Evolutionary conservation across 2,113 vertebrate genomes (phyloP).

Genomic region (Notiomystis cincta): DNA sequence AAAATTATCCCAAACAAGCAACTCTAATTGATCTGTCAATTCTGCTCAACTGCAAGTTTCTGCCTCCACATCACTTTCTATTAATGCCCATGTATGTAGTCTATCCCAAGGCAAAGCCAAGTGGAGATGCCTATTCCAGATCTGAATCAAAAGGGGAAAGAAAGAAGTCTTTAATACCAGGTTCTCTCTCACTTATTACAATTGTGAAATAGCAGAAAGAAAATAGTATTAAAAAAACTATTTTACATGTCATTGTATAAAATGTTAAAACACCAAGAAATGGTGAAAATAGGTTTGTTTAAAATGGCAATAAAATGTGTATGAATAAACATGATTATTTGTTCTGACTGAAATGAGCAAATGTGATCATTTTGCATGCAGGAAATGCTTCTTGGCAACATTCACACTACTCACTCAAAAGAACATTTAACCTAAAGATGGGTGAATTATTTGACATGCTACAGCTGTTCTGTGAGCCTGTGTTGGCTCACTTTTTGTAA

Average conservation of each 20-base stretch:
- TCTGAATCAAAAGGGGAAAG: neutral
- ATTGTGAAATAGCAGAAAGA: neutral
- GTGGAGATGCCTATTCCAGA: neutral
- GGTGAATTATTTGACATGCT: neutral
- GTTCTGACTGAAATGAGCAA: neutral
- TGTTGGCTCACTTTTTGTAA: fast-evolving
- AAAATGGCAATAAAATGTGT: neutral
- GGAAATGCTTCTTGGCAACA: neutral
- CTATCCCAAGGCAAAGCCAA: neutral
- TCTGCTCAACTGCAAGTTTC: neutral
- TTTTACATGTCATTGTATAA: neutral
- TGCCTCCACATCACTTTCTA: neutral
- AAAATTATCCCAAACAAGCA: neutral
- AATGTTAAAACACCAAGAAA: neutral
- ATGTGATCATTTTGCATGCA: neutral
- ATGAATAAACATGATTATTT: neutral
- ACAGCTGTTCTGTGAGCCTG: neutral
- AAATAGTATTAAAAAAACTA: neutral
- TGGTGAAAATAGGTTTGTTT: neutral
- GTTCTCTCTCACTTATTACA: neutral
- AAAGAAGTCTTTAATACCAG: neutral
- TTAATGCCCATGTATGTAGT: neutral
- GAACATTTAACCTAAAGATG: neutral
- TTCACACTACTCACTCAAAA: neutral
- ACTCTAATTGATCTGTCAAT: neutral